Evolutionary conservation across 2,888 invertebrate genomes (phyloP).

Genomic region (Polydrusus cervinus): DNA sequence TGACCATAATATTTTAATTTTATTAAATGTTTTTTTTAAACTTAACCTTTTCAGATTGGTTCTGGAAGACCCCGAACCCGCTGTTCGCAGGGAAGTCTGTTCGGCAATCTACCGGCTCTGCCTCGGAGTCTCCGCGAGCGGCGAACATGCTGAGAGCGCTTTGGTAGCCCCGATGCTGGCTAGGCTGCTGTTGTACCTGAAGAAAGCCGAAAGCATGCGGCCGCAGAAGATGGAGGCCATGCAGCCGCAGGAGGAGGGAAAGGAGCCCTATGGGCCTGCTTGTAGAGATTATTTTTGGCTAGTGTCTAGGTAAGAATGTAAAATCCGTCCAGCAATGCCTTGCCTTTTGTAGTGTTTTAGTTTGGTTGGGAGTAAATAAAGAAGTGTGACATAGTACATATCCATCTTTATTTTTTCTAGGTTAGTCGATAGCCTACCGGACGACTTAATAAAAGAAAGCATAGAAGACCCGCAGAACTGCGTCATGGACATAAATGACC

Average conservation of each 20-base stretch:
- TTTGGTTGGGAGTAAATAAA: too few species aligned
- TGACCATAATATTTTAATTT: too few species aligned
- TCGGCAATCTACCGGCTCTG: constrained; percentile 93
- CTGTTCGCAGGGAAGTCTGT: constrained; percentile 92
- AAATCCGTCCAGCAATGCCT: neutral
- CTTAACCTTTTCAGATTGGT: constrained; percentile 65
- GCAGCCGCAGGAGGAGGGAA: constrained; percentile 82
- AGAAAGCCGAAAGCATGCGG: constrained; percentile 90
- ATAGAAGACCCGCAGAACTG: constrained; percentile 74
- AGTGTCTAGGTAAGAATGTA: constrained; percentile 77
- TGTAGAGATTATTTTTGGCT: constrained; percentile 97
- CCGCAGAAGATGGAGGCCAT: constrained; percentile 73
- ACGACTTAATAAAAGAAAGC: constrained; percentile 83
- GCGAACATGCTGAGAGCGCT: constrained; percentile 74
- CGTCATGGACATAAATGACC: constrained; percentile 80
- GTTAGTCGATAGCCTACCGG: constrained; percentile 88
- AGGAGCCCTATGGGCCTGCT: constrained; percentile 95
- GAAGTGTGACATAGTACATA: too few species aligned
- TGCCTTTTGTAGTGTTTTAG: too few species aligned
- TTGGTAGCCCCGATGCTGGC: constrained; percentile 86
- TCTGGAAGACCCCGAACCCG: constrained; percentile 93
- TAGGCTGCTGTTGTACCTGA: constrained; percentile 85
- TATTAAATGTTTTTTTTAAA: too few species aligned
- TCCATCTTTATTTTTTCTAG: constrained; percentile 70
- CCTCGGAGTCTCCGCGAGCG: constrained; percentile 76